phyloP scores from a whole-genome alignment of 2,888 invertebrate genomes.

The Chloroclystis v-ata region DNA sequence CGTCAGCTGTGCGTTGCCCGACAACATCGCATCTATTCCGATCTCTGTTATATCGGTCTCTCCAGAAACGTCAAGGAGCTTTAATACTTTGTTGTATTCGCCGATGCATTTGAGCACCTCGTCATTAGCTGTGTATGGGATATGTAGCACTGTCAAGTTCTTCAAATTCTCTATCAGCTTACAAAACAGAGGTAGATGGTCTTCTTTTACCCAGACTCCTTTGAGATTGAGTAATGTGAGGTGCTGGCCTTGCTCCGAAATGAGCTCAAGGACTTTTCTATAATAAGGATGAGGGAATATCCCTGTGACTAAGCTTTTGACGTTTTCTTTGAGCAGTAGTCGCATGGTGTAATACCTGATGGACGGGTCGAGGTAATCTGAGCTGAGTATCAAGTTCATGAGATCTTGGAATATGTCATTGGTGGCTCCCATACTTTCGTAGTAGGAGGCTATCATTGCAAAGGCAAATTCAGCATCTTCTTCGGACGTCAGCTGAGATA shows the following conservation, averaged over 20 bases:
- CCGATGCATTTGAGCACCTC: slow-evolving; percentile 80
- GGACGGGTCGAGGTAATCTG: slow-evolving; percentile 82
- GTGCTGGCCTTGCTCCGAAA: slow-evolving; percentile 80
- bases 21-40: slow-evolving; percentile 78
- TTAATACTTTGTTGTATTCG: slow-evolving; percentile 74
- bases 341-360: slow-evolving; percentile 82
- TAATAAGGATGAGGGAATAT: slow-evolving; percentile 85
- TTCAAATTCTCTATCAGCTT: slow-evolving; percentile 78
- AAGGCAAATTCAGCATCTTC: slow-evolving; percentile 78
- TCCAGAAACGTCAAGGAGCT: slow-evolving; percentile 82
- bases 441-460: slow-evolving; percentile 79
- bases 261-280: slow-evolving; percentile 81
- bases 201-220: slow-evolving; percentile 85
- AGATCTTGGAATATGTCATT: slow-evolving; percentile 84
- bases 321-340: slow-evolving; percentile 81
- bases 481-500: slow-evolving; percentile 80
- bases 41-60: slow-evolving; percentile 83
- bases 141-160: slow-evolving; percentile 80
- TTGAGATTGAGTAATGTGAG: slow-evolving; percentile 82
- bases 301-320: slow-evolving; percentile 81
- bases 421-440: slow-evolving; percentile 80
- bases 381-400: slow-evolving; percentile 80
- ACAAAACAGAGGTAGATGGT: slow-evolving; percentile 80
- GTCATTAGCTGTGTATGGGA: slow-evolving; percentile 85
- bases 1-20: slow-evolving; percentile 71